Base-by-base conservation (phyloP, 2,797 vertebrate species). In the Denticeps clupeoides region DNA sequence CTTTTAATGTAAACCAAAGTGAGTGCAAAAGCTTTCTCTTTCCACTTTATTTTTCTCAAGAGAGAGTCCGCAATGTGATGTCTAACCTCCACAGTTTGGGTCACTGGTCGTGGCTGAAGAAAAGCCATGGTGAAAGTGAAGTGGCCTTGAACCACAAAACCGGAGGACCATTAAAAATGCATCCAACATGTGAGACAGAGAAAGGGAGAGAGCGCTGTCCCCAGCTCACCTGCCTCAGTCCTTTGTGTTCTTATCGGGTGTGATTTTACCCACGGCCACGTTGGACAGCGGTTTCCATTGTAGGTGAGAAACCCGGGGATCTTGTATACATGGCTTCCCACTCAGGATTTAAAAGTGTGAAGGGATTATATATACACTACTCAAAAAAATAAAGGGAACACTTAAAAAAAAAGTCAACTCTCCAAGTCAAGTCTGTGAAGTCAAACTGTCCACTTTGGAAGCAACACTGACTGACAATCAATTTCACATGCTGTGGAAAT, bases 61-160 rank as follows among this genome's bases (percentile, higher is more conserved):
- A 37, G 60, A 65, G 60, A 65, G 52, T 23, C 19, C 22, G 35
- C 43, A 47, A 56, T 60, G 46, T 55, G 55, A 64, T 53, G 60
- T 62, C 51, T 42, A 43, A 56, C 43, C 56, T 52, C 19, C 53
- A 28, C 50, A 59, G 58, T 63, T 55, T 51, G 56, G 65, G 56
- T 70, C 65, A 70, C 56, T 58, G 54, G 54, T 45, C 55, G 47
- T 44, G 56, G 47, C 57, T 67, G 60, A 63, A 51, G 57, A 53
- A 60, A 62, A 70, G 50, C 62, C 53, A 65, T 55, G 33, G 53
- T 59, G 62, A 63, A 52, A 48, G 62, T 63, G 45, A 61, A 51
- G 45, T 63, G 59, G 56, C 42, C 60, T 8, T 21, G 22, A 9
- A 33, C 18, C 29, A 47, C 29, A 32, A 28, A 45, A 45, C 27